Percentiles rank a stretch among this genome's conserved stretches.
Conservation (phyloP, 2,888 invertebrate species). For the Noctua comes region DNA sequence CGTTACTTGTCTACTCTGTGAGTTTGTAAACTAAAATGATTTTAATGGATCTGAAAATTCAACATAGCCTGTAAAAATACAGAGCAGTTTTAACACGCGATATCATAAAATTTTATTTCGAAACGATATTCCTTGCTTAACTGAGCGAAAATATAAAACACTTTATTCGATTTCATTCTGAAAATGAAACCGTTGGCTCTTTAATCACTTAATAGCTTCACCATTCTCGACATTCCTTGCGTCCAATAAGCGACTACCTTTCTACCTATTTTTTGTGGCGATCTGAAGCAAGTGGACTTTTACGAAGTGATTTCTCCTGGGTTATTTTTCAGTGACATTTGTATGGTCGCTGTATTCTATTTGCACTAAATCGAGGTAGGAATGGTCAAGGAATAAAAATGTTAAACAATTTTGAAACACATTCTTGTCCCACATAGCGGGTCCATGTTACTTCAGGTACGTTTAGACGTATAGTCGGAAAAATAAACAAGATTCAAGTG, state of each 20-base stretch:
- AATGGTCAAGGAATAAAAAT: not conserved
- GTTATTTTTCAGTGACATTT: not conserved
- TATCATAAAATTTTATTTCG: constrained; percentile 25
- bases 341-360: not conserved
- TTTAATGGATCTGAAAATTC: constrained; percentile 21
- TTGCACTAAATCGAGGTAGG: not conserved
- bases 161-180: constrained; percentile 8
- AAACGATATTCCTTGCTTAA: constrained; percentile 29
- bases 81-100: constrained; percentile 15
- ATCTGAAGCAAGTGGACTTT: constrained; percentile 14
- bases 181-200: constrained; percentile 18
- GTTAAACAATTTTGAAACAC: not conserved
- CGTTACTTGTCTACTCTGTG: not conserved
- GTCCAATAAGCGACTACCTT: constrained; percentile 20
- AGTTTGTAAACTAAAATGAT: not conserved
- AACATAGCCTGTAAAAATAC: not conserved
- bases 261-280: constrained; percentile 2
- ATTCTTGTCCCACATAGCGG: not conserved
- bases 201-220: constrained; percentile 47
- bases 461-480: not conserved
- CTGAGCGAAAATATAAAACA: constrained; percentile 38
- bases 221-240: constrained; percentile 14
- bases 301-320: not conserved
- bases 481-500: not conserved
- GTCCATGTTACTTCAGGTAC: not conserved